Percentiles rank a stretch among this genome's conserved stretches.
Evolutionary conservation across 2,888 invertebrate genomes (phyloP).

Genomic region (Teinopalpus imperialis): DNA sequence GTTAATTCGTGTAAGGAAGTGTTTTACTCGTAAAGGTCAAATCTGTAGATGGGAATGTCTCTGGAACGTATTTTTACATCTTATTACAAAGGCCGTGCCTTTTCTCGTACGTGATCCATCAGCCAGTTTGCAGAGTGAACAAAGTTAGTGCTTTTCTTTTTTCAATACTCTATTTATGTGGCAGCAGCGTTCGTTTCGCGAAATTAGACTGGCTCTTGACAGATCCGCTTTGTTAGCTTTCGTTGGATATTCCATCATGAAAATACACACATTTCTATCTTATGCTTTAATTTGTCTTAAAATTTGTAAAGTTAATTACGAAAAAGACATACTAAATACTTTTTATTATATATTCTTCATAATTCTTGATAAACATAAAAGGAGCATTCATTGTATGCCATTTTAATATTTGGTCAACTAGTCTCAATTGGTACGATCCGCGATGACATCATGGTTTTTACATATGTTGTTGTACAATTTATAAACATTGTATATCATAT

Average conservation of each 20-base stretch:
- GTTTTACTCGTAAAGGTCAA: constrained; percentile 66
- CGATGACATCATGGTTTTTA: constrained; percentile 39
- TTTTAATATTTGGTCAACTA: constrained; percentile 15
- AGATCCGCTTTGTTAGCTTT: constrained; percentile 25
- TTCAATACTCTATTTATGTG: not conserved
- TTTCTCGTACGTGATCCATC: constrained; percentile 40
- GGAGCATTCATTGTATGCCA: constrained; percentile 7
- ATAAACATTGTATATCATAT: constrained; percentile 21
- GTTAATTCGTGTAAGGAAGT: constrained; percentile 52
- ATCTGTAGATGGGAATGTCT: constrained; percentile 46
- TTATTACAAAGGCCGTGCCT: constrained; percentile 51
- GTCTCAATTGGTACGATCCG: constrained; percentile 34
- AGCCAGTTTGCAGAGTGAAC: constrained; percentile 26
- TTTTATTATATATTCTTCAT: no score
- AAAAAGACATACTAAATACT: no score
- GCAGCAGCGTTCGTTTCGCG: constrained; percentile 15
- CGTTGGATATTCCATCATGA: constrained; percentile 5
- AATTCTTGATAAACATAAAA: not conserved
- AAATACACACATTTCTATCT: not conserved
- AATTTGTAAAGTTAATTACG: not conserved
- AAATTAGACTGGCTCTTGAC: constrained; percentile 21
- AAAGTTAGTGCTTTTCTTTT: constrained; percentile 22
- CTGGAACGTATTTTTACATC: constrained; percentile 60
- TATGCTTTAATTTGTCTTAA: no score
- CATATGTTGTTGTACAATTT: constrained; percentile 20